Conservation (phyloP, 2,113 vertebrate genomes). For the Microcebus jonahi region DNA sequence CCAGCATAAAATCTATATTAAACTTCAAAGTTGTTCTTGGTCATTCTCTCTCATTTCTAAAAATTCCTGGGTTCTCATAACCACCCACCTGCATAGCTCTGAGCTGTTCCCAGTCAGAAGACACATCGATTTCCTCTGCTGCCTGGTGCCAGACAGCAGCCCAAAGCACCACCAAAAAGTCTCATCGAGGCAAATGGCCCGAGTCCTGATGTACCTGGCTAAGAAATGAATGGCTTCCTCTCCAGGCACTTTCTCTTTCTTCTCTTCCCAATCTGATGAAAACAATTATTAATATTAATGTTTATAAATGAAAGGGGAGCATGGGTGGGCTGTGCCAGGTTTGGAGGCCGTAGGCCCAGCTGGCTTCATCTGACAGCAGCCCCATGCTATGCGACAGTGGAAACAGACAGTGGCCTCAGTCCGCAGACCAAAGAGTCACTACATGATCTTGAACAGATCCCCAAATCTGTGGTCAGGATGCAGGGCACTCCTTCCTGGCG, state of each 20-base stretch:
- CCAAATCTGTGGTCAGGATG: not conserved
- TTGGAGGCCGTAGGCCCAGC: not conserved
- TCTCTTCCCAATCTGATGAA: not conserved
- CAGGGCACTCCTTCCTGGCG: not conserved
- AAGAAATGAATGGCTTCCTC: not conserved
- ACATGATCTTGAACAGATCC: rapidly evolving
- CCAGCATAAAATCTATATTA: not conserved
- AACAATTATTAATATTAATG: not conserved
- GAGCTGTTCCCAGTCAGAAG: not conserved
- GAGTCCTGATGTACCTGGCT: not conserved
- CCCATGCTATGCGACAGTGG: rapidly evolving
- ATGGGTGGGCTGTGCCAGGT: rapidly evolving
- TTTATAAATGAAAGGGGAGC: not conserved
- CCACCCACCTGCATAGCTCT: too few species aligned
- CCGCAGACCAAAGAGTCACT: not conserved
- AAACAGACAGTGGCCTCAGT: not conserved
- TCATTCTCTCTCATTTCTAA: not conserved
- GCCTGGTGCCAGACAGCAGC: not conserved
- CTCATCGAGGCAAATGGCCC: not conserved
- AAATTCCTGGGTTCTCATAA: not conserved
- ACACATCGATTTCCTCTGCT: not conserved
- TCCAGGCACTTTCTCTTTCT: too few species aligned
- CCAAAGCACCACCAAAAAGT: not conserved
- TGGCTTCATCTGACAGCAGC: not conserved
- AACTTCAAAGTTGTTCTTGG: not conserved